Evolutionary conservation across 2,888 invertebrate genomes (phyloP).

Genomic region (Halictus quadricinctus): DNA sequence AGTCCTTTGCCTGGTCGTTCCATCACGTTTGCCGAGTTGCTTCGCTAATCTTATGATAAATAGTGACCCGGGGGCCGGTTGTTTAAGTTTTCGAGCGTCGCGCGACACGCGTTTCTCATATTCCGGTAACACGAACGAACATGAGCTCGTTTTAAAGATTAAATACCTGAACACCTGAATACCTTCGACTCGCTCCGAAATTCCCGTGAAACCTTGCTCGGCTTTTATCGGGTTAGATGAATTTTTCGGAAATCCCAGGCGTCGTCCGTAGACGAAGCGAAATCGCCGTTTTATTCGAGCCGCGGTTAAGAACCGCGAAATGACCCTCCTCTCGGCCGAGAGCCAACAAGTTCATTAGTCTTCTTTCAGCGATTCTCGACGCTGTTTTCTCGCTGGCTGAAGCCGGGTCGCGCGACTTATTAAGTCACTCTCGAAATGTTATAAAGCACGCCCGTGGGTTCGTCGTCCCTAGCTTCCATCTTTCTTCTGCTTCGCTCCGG

Average conservation of each 20-base stretch:
- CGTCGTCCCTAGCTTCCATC: slow-evolving; percentile 18
- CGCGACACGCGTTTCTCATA: no score
- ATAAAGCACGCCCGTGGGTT: slow-evolving; percentile 40
- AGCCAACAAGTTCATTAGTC: slow-evolving; percentile 66
- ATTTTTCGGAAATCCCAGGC: slow-evolving; percentile 29
- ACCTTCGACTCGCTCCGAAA: background rate
- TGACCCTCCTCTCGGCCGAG: slow-evolving; percentile 57
- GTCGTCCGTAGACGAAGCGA: background rate
- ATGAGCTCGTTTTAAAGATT: background rate
- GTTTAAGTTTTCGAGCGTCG: background rate
- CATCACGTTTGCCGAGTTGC: no score
- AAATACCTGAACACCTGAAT: no score
- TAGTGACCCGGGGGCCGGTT: background rate
- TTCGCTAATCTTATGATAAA: background rate
- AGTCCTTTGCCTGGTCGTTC: background rate
- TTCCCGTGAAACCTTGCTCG: background rate
- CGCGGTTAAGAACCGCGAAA: slow-evolving; percentile 54
- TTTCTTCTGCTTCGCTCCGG: slow-evolving; percentile 15
- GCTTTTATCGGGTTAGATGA: background rate
- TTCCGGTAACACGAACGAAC: background rate
- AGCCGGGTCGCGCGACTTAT: slow-evolving; percentile 48
- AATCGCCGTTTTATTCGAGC: slow-evolving; percentile 59
- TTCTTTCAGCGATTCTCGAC: slow-evolving; percentile 56
- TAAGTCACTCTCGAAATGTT: slow-evolving; percentile 61
- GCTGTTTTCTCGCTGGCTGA: slow-evolving; percentile 36